phyloP scores from a whole-genome alignment of 2,888 invertebrate species.

The Mermis nigrescens region DNA sequence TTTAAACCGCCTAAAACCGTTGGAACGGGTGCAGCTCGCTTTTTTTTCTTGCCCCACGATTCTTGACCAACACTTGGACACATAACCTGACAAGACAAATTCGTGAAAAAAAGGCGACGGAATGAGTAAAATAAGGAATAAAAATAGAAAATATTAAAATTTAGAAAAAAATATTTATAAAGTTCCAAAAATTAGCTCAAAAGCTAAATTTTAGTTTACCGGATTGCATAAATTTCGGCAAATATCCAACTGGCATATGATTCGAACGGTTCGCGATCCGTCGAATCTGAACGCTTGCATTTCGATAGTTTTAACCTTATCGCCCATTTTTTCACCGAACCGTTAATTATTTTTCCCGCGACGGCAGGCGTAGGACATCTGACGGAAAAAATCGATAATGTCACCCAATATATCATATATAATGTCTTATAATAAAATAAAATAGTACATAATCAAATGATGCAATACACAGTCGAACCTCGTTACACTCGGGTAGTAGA shows the following conservation, averaged over 20 bases:
- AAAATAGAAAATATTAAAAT: not conserved
- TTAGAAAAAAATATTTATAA: not conserved
- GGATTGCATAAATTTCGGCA: conserved; percentile 29
- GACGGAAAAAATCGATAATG: not conserved
- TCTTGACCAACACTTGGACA: not conserved
- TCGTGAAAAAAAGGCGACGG: not conserved
- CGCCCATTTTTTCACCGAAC: conserved; percentile 14
- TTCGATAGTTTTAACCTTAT: conserved; percentile 17
- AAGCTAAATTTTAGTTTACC: conserved; percentile 13
- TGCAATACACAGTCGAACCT: not conserved
- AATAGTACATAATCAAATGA: too few relatives aligned
- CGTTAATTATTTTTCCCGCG: conserved; percentile 28
- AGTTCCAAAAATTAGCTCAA: not conserved
- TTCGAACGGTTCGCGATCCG: conserved; percentile 23
- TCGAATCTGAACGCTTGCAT: conserved; percentile 31
- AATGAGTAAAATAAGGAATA: not conserved
- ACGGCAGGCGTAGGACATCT: conserved; percentile 31
- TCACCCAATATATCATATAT: too few relatives aligned
- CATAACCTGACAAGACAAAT: not conserved
- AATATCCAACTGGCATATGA: conserved; percentile 29
- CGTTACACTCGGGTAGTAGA: too few relatives aligned
- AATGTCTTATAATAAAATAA: too few relatives aligned
- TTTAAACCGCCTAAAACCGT: not conserved
- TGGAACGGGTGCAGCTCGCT: not conserved
- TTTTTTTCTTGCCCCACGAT: not conserved